These are phyloP conservation scores for Zele albiditarsus DNA, from an alignment of 2,888 invertebrate genomes.

Conservation along the genomic window DNA sequence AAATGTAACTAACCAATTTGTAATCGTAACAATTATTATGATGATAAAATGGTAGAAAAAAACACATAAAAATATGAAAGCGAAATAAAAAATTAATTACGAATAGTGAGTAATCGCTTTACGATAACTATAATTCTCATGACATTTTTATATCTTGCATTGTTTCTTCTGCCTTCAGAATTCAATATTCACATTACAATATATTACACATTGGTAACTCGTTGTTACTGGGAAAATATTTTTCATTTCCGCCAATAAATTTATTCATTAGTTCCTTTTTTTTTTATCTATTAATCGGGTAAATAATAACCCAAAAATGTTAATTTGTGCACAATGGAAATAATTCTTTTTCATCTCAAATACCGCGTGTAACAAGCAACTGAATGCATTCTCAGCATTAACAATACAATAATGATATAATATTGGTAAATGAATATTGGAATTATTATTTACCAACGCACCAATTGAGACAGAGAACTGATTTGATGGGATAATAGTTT, in stretches of 20 bases:
- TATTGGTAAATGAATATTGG: slow-evolving; percentile 23
- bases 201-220: slow-evolving; percentile 26
- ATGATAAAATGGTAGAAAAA: slow-evolving; percentile 4
- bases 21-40: not conserved
- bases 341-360: slow-evolving; percentile 13
- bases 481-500: slow-evolving; percentile 9
- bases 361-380: slow-evolving; percentile 17
- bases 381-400: slow-evolving; percentile 12
- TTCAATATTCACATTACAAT: slow-evolving; percentile 26
- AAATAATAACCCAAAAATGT: not conserved
- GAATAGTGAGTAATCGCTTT: slow-evolving; percentile 14
- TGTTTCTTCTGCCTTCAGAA: slow-evolving; percentile 19
- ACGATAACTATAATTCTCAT: not conserved
- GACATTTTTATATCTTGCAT: not conserved
- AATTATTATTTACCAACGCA: slow-evolving; percentile 11
- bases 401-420: slow-evolving; percentile 9
- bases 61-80: not conserved
- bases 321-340: slow-evolving; percentile 33
- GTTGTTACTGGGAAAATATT: slow-evolving; percentile 21
- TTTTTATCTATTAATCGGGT: slow-evolving; percentile 4
- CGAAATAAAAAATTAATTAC: no score
- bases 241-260: slow-evolving; percentile 10
- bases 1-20: not conserved
- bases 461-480: slow-evolving; percentile 15
- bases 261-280: not conserved